A percentile compares a stretch with the other conserved stretches of the same genome.
Evolutionary conservation across 1,140 invertebrate genomes (phyloP).

Genomic region (Musca domestica): DNA sequence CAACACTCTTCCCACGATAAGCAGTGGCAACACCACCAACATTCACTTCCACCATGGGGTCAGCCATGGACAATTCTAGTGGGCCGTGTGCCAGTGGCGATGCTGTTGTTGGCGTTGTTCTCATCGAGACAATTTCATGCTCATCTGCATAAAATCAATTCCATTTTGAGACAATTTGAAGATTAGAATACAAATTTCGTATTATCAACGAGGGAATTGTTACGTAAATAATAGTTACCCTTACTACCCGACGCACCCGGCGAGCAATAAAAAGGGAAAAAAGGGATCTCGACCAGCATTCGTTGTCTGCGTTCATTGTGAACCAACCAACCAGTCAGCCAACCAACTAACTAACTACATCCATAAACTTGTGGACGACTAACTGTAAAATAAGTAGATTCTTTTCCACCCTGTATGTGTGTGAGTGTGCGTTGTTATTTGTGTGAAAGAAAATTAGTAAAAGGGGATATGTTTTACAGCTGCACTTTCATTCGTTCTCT

Average conservation of each 20-base stretch:
- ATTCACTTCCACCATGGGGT: not conserved
- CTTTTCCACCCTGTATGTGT: too few relatives aligned
- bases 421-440: too few relatives aligned
- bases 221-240: slow-evolving; percentile 25
- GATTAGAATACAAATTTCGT: slow-evolving; percentile 54
- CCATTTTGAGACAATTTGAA: slow-evolving; percentile 55
- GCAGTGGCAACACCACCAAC: not conserved
- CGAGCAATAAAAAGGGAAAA: too few relatives aligned
- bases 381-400: slow-evolving; percentile 10
- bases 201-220: slow-evolving; percentile 44
- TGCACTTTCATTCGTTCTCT: too few relatives aligned
- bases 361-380: too few relatives aligned
- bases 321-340: not conserved
- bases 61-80: not conserved
- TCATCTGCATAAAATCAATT: slow-evolving; percentile 56
- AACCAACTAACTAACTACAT: not conserved
- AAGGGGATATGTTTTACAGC: too few relatives aligned
- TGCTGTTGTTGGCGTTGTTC: slow-evolving; percentile 28
- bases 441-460: too few relatives aligned
- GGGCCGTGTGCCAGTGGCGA: not conserved
- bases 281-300: too few relatives aligned
- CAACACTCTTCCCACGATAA: not conserved
- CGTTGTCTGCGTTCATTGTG: not conserved
- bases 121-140: slow-evolving; percentile 53
- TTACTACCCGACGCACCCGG: not conserved